Evolutionary conservation across 2,888 invertebrate genomes (phyloP), one percentile per base, ranked within the genome.

Genomic region (Magallana nippona): DNA sequence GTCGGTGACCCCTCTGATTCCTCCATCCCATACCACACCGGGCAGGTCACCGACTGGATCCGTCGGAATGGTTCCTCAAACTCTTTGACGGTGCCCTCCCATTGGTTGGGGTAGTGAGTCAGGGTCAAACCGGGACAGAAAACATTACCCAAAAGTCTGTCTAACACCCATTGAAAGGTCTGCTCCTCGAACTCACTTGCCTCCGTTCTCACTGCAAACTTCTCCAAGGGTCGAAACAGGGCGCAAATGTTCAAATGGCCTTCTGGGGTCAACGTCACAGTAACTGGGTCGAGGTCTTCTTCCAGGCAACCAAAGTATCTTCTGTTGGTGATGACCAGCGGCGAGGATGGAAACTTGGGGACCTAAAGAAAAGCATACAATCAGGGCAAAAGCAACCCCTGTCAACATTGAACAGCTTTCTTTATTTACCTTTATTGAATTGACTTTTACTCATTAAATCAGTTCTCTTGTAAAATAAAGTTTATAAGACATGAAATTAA

Each of bases 251-350:
- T 84, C 8, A 84, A 56, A 13, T 79, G 62, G 15, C 81, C 84
- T 22, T 77, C 19, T 1, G 56, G 10, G 22, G 63, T 84, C 78
- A 84, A 78, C 13, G 79, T 77, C 60, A 77, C 57, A 19, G 82
- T 82, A 27, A 84, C 44, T 19, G 84, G 82, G 55, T 84, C 81
- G 44, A 79, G 22, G 19, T 79, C 78, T 79, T 82, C 82, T 71
- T 82, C 84, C 10, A 82, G 55, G 56, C 79, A 55, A 60, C 84
- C 84, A 77, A 82, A 80, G 58, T 82, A 80, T 19, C 63, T n/a
- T 19, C 60, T 82, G 32, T 84, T 84, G 19, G 32, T 84, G 63
- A 84, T 84, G 55, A 79, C n/a, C 79, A 84, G 60, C 17, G 71
- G 71, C 13, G 32, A 71, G 2, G 32, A 71, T 27, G 71, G 27